Evolutionary conservation across 2,797 vertebrate genomes (phyloP).

Genomic region (Pseudotriccus pelzelni): DNA sequence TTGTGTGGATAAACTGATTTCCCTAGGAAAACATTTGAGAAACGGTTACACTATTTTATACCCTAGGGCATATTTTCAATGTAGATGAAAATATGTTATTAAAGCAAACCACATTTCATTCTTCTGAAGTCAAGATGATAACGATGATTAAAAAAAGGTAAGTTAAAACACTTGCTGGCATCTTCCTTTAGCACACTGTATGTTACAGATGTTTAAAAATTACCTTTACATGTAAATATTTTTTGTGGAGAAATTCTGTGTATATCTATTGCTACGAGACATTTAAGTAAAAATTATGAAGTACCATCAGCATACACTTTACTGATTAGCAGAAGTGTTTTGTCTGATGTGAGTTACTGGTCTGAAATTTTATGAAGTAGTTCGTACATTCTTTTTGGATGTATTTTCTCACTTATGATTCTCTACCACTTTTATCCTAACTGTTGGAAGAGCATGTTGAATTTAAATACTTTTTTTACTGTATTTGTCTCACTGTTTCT

Average conservation of each 20-base stretch:
- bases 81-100: not conserved
- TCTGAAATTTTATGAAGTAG: not conserved
- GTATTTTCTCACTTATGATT: not conserved
- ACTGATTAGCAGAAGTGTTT: not conserved
- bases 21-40: not conserved
- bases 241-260: not conserved
- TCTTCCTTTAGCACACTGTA: not conserved
- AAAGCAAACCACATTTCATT: not conserved
- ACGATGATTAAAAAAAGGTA: not conserved
- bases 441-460: not conserved
- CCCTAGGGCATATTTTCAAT: not conserved
- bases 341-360: not conserved
- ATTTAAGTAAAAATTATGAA: not conserved
- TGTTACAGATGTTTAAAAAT: not conserved
- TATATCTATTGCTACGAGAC: not conserved
- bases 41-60: not conserved
- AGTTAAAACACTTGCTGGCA: not conserved
- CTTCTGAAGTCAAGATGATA: not conserved
- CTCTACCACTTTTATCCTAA: not conserved
- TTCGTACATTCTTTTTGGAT: not conserved
- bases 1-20: not conserved
- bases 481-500: not conserved
- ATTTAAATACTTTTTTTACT: not conserved
- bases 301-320: not conserved
- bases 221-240: not conserved